These are phyloP conservation scores for Pediacus dermestoides DNA, from an alignment of 2,888 invertebrate genomes.

Conservation along the genomic window DNA sequence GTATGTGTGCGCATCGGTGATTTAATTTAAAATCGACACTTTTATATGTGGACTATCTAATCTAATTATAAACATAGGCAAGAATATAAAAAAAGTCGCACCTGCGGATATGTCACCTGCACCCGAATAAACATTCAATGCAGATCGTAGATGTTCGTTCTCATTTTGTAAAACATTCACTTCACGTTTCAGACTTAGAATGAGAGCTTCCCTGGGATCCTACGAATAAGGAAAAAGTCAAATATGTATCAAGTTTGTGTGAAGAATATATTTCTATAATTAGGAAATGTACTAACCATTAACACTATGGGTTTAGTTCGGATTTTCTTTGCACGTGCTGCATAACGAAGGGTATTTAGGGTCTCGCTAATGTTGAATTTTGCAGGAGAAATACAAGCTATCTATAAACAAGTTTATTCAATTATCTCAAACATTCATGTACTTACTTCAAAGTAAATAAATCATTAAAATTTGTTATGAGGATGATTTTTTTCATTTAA, in stretches of 20 bases:
- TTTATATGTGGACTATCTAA: too few species aligned
- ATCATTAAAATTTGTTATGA: background rate
- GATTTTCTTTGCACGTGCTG: constrained; percentile 87
- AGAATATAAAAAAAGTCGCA: constrained; percentile 5
- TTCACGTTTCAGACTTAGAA: constrained; percentile 83
- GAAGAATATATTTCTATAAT: too few species aligned
- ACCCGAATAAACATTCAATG: constrained; percentile 64
- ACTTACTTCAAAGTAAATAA: constrained; percentile 2
- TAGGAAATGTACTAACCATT: constrained; percentile 81
- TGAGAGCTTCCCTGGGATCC: constrained; percentile 91
- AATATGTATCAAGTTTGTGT: too few species aligned
- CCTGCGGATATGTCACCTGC: constrained; percentile 30
- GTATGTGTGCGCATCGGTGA: constrained; percentile 7
- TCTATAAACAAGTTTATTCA: constrained; percentile 55
- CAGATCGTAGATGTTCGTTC: constrained; percentile 80
- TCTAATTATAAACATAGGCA: constrained; percentile 16
- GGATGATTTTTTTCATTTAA: background rate
- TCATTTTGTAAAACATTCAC: constrained; percentile 80
- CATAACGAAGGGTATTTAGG: constrained; percentile 87
- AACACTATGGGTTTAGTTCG: constrained; percentile 89
- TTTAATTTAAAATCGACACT: too few species aligned
- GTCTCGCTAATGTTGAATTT: constrained; percentile 83
- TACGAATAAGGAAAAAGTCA: constrained; percentile 40
- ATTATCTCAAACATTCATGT: constrained; percentile 2
- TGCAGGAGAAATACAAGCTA: constrained; percentile 91